Evolutionary conservation across 2,797 vertebrate genomes (phyloP), one percentile per base, ranked within the genome.

Genomic region (Sciurus carolinensis): DNA sequence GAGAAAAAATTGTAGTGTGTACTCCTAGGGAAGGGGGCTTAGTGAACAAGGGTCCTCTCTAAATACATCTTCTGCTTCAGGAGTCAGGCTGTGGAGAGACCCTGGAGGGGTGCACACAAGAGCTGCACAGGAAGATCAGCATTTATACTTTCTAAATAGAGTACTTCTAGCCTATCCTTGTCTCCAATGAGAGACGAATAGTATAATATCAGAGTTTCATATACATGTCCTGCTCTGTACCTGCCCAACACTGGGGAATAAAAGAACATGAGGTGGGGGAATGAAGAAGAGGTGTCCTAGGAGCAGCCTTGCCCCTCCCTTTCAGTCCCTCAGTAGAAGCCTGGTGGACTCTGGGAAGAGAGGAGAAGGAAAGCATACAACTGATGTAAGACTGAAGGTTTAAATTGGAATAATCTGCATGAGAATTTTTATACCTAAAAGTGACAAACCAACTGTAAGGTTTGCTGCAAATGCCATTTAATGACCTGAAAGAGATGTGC

Each of bases 401-500:
- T 91, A 87, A 91, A 69, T 28, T 72, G 47, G 7, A 83, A 79
- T 67, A 76, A 75, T 75, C 9, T 33, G 15, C 3, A 47, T 67
- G 88, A 13, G 2, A 69, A 79, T 36, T 91, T 73, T 85, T 77
- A 76, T 28, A 30, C 30, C 28, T 76, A 85, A 64, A 94, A 77
- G 24, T 86, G 17, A 67, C 22, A 82, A 42, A 26, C 36, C 71
- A 71, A 15, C 30, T 66, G 57, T 54, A 26, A 76, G 33, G 30
- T 84, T 81, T 76, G 52, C 73, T 80, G 22, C 26, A 67, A 52
- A 86, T 73, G 28, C 36, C 67, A 52, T 88, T 80, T 77, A 91
- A 88, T 91, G 42, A 64, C 15, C 36, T 93, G 77, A 71, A 93
- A 44, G 20, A 84, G 30, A 66, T 88, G 82, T 36, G 66, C 33